Percentiles rank a stretch among this genome's conserved stretches.
These are phyloP conservation scores for Oceanites oceanicus DNA, from an alignment of 2,113 vertebrate genomes.

Conservation along the genomic window DNA sequence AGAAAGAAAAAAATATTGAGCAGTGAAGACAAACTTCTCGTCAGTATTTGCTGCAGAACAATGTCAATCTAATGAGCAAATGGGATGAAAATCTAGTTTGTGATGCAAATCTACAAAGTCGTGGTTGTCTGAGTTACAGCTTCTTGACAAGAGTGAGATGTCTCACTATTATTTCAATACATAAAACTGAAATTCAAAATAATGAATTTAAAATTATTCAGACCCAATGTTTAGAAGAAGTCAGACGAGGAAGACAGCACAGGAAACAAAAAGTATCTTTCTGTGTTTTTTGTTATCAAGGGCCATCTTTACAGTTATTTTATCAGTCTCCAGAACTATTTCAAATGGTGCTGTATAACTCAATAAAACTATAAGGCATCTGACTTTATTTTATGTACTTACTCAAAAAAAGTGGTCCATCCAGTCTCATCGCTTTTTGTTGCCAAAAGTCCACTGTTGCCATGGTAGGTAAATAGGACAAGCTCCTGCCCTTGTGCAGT, in stretches of 20 bases:
- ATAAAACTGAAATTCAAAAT: neutral
- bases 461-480: slow-evolving; percentile 94
- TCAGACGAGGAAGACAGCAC: neutral
- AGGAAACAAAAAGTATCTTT: neutral
- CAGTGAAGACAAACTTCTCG: slow-evolving; percentile 15
- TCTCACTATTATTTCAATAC: slow-evolving; percentile 52
- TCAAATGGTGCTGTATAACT: neutral
- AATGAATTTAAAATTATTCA: slow-evolving; percentile 9
- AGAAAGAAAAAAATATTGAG: neutral
- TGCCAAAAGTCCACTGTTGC: slow-evolving; percentile 92
- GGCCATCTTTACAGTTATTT: neutral
- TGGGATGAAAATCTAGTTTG: slow-evolving; percentile 54
- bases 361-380: neutral
- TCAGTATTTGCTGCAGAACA: slow-evolving; percentile 62
- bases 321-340: neutral
- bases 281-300: neutral
- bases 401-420: slow-evolving; percentile 99
- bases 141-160: slow-evolving; percentile 60
- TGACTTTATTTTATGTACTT: slow-evolving; percentile 67
- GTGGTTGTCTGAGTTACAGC: slow-evolving; percentile 8
- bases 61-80: slow-evolving; percentile 61
- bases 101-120: slow-evolving; percentile 59
- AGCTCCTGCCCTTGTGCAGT: slow-evolving; percentile 92
- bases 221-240: neutral
- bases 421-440: slow-evolving; percentile 95